A percentile compares a stretch with the other conserved stretches of the same genome.
Conservation (phyloP, 2,888 invertebrate species). For the Fissipunctia ypsillon region DNA sequence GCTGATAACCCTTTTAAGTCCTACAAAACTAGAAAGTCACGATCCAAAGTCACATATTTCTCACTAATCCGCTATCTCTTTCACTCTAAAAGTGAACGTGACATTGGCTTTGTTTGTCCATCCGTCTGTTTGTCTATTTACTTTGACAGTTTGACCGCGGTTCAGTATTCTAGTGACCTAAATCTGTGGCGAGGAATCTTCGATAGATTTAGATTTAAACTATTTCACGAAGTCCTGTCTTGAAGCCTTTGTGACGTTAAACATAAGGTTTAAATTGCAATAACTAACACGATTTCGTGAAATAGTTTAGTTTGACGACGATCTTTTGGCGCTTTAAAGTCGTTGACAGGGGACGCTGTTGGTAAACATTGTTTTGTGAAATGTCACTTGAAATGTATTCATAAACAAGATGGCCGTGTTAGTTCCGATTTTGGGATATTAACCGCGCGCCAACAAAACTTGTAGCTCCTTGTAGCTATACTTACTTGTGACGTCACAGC, state of each 20-base stretch:
- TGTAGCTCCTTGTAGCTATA: too few species aligned
- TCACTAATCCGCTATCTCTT: constrained; percentile 58
- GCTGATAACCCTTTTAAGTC: constrained; percentile 4
- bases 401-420: not conserved
- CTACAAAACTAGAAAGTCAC: constrained; percentile 40
- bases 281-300: too few species aligned
- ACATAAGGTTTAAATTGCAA: too few species aligned
- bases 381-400: not conserved
- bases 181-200: constrained; percentile 60
- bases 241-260: too few species aligned
- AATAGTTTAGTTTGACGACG: too few species aligned
- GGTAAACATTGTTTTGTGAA: too few species aligned
- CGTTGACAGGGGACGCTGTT: too few species aligned
- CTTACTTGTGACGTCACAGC: not conserved
- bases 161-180: constrained; percentile 70
- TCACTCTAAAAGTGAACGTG: constrained; percentile 68
- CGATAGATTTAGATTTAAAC: constrained; percentile 16
- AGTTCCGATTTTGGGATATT: not conserved
- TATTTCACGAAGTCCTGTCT: too few species aligned
- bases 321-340: not conserved
- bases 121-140: constrained; percentile 64
- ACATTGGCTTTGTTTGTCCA: constrained; percentile 68
- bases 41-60: constrained; percentile 56
- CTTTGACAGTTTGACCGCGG: constrained; percentile 66
- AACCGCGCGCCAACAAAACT: not conserved